Percentiles rank a stretch among this genome's conserved stretches.
These are phyloP conservation scores for Galleria mellonella DNA, from an alignment of 1,140 invertebrate species.

Conservation along the genomic window DNA sequence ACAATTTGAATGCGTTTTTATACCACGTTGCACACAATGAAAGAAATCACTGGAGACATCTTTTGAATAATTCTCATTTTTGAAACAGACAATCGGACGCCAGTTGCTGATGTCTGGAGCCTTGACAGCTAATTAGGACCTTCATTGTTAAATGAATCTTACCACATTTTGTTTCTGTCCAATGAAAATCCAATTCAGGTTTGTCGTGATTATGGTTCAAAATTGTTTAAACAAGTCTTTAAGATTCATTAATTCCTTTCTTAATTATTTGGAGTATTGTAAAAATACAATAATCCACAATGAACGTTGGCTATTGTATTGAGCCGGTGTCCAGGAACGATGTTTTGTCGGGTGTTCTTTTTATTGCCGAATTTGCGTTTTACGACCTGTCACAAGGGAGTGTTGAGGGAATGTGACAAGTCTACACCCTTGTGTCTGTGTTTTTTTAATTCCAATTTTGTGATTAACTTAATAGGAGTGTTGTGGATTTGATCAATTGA, in stretches of 20 bases:
- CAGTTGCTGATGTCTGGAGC: conserved; percentile 30
- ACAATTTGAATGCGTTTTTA: conserved; percentile 15
- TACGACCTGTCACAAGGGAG: conserved; percentile 64
- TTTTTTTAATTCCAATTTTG: conserved; percentile 25
- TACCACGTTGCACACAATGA: conserved; percentile 37
- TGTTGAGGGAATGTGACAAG: conserved; percentile 59
- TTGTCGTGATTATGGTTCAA: conserved; percentile 30
- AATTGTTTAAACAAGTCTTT: conserved; percentile 19
- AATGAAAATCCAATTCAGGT: conserved; percentile 25
- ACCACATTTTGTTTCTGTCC: conserved; percentile 32
- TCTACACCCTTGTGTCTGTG: conserved; percentile 43
- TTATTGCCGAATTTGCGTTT: conserved; percentile 73
- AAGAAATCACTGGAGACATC: conserved; percentile 59
- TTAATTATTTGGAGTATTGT: conserved; percentile 65
- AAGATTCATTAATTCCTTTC: conserved; percentile 64
- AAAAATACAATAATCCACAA: conserved; percentile 70
- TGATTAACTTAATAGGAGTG: conserved; percentile 15
- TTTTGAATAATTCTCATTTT: conserved; percentile 69
- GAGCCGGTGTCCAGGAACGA: conserved; percentile 70
- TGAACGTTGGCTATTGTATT: conserved; percentile 66
- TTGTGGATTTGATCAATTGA: too few species aligned
- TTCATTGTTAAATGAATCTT: conserved; percentile 69
- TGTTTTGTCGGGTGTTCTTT: conserved; percentile 68
- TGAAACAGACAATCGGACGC: conserved; percentile 52
- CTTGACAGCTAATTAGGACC: conserved; percentile 70